A percentile compares a stretch with the other conserved stretches of the same genome.
Evolutionary conservation across 2,888 invertebrate genomes (phyloP).

Genomic region (Trachelus troglodyta): DNA sequence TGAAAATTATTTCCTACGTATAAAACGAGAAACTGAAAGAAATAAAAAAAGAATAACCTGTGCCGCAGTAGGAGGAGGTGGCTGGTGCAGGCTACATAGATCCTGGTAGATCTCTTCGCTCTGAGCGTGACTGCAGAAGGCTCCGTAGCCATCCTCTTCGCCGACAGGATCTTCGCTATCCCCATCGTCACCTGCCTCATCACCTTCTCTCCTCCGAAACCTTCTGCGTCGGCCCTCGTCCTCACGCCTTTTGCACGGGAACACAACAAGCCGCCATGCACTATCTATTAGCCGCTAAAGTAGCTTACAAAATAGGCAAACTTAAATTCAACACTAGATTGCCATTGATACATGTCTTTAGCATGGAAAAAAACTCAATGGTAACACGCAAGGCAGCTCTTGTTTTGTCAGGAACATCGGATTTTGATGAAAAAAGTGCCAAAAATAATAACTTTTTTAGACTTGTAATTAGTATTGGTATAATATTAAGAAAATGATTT

Average conservation of each 20-base stretch:
- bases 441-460: conserved; percentile 31
- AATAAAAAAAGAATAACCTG: conserved; percentile 57
- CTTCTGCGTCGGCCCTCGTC: conserved; percentile 61
- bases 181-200: conserved; percentile 53
- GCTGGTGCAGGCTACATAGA: conserved; percentile 80
- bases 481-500: conserved; percentile 22
- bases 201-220: conserved; percentile 58
- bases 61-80: conserved; percentile 67
- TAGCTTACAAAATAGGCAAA: conserved; percentile 26
- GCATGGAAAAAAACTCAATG: conserved; percentile 7
- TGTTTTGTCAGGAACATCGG: conserved; percentile 2
- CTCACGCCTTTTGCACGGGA: conserved; percentile 61
- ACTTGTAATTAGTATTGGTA: neutral
- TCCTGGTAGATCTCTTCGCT: conserved; percentile 96
- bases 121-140: conserved; percentile 78
- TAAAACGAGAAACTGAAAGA: conserved; percentile 25
- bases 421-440: conserved; percentile 29
- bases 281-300: conserved; percentile 29
- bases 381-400: conserved; percentile 14
- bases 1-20: neutral
- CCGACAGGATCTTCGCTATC: conserved; percentile 60
- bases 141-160: conserved; percentile 74
- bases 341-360: conserved; percentile 12
- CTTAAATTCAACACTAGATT: conserved; percentile 15
- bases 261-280: conserved; percentile 61